Evolutionary conservation across 1,140 invertebrate genomes (phyloP).

Genomic region (Magallana gigas): DNA sequence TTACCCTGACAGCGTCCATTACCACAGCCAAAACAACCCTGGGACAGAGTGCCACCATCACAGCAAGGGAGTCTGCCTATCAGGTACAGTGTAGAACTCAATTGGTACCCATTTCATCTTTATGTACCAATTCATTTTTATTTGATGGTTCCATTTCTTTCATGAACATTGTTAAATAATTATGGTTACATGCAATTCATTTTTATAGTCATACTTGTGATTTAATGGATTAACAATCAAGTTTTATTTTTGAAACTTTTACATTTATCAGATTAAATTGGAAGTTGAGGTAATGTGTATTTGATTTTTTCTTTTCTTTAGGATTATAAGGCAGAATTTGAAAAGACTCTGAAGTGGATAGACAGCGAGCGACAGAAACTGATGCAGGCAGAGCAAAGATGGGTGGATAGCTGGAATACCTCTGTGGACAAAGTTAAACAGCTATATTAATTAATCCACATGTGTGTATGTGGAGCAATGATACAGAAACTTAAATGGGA

Average conservation of each 20-base stretch:
- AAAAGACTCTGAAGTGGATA: conserved; percentile 67
- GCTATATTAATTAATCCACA: conserved; percentile 62
- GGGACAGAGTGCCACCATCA: conserved; percentile 72
- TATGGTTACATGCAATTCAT: too few relatives aligned
- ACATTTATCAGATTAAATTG: too few relatives aligned
- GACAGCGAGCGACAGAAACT: conserved; percentile 68
- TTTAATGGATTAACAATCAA: too few relatives aligned
- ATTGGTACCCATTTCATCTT: background rate
- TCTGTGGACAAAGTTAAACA: conserved; percentile 75
- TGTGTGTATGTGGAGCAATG: background rate
- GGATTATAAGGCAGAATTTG: conserved; percentile 75
- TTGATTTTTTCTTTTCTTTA: conserved; percentile 57
- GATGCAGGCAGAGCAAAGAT: conserved; percentile 69
- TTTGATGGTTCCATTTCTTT: too few relatives aligned
- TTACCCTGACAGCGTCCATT: conserved; percentile 70
- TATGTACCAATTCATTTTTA: background rate
- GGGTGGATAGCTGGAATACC: conserved; percentile 74
- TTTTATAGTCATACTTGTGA: too few relatives aligned
- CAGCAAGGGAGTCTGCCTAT: conserved; percentile 72
- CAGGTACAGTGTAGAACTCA: conserved; percentile 64
- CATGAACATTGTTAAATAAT: too few relatives aligned
- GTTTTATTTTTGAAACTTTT: too few relatives aligned
- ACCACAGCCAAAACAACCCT: conserved; percentile 75
- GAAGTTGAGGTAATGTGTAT: background rate
- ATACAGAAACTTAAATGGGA: background rate